Conservation (phyloP, 1,140 invertebrate genomes). For the Doryteuthis pealeii region DNA sequence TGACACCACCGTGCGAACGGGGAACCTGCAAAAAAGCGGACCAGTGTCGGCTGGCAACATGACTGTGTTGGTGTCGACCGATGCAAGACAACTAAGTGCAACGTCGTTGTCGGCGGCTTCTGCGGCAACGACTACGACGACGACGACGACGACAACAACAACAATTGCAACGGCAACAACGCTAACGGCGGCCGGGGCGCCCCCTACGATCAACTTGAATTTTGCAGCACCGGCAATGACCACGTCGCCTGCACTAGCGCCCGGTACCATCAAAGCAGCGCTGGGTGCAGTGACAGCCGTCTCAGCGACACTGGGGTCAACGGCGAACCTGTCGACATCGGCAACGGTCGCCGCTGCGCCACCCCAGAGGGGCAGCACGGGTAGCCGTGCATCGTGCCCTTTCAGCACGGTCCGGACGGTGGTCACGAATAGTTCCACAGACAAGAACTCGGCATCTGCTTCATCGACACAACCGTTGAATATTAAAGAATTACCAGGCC, state of each 20-base stretch:
- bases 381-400: neutral
- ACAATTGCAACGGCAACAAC: neutral
- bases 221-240: neutral
- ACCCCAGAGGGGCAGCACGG: neutral
- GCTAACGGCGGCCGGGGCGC: neutral
- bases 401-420: neutral
- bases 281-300: neutral
- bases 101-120: neutral
- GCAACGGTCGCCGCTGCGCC: neutral
- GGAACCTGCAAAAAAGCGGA: neutral
- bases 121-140: neutral
- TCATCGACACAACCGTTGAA: neutral
- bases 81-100: neutral
- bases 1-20: neutral
- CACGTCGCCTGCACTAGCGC: neutral
- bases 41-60: neutral
- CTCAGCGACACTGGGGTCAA: neutral
- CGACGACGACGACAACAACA: neutral
- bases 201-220: neutral
- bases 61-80: neutral
- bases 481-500: slow-evolving; percentile 34
- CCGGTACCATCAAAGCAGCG: neutral
- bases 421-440: neutral
- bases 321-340: neutral
- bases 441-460: neutral